Evolutionary conservation across 2,888 invertebrate species (phyloP).

Genomic region (Stenodema calcarata): DNA sequence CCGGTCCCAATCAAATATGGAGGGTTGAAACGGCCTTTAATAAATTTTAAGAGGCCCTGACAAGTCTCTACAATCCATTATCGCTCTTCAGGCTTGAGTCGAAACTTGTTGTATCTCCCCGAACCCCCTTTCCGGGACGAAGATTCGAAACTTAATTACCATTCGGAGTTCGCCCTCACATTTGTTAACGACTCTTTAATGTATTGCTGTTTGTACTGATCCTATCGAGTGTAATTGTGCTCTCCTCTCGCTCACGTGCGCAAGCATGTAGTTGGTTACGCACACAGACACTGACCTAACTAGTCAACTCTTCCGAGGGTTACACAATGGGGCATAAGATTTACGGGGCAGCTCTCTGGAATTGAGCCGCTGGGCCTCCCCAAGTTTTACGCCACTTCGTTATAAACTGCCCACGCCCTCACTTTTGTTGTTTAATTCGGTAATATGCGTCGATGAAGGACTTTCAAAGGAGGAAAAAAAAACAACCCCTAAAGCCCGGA

Average conservation of each 20-base stretch:
- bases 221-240: constrained; percentile 30
- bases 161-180: constrained; percentile 19
- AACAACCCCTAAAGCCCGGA: background rate
- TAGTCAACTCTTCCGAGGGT: background rate
- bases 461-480: background rate
- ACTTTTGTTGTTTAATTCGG: constrained; percentile 38
- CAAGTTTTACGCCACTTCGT: constrained; percentile 6
- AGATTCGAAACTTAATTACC: constrained; percentile 37
- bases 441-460: constrained; percentile 18
- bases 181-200: constrained; percentile 38
- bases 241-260: background rate
- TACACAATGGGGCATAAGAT: constrained; percentile 2
- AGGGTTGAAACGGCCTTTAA: constrained; percentile 10
- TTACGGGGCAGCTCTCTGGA: constrained; percentile 22
- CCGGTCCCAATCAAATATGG: constrained; percentile 12
- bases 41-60: background rate
- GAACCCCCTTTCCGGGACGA: background rate
- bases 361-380: constrained; percentile 27
- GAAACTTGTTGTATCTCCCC: background rate
- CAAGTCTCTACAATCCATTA: background rate
- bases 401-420: constrained; percentile 38
- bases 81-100: background rate
- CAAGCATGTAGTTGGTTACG: background rate
- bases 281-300: background rate
- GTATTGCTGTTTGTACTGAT: constrained; percentile 41